Conservation (phyloP, 2,113 vertebrate genomes). For the Naja naja region DNA sequence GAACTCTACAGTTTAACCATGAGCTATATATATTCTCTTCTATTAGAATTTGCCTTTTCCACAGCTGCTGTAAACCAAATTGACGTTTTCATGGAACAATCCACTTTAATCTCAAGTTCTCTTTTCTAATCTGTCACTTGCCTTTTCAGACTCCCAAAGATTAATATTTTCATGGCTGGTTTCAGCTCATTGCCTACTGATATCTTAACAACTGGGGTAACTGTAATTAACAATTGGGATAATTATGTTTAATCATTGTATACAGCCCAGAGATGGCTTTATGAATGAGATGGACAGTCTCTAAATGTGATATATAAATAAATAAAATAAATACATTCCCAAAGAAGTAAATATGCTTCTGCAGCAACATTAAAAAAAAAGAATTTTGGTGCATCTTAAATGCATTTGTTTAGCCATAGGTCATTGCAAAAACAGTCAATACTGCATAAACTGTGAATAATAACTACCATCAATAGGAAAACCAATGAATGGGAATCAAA, state of each 20-base stretch:
- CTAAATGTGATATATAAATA: background rate
- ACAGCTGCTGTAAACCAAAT: background rate
- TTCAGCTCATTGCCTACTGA: background rate
- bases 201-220: background rate
- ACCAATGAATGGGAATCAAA: background rate
- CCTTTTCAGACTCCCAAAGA: background rate
- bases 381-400: background rate
- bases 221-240: background rate
- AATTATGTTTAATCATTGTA: background rate
- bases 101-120: background rate
- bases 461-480: background rate
- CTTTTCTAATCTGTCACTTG: background rate
- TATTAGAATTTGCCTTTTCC: background rate
- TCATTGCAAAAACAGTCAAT: background rate
- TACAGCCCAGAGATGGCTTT: background rate
- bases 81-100: background rate
- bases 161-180: background rate
- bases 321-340: background rate
- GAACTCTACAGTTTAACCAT: background rate
- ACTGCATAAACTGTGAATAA: background rate
- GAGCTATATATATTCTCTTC: background rate
- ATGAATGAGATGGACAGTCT: background rate
- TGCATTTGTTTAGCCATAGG: background rate
- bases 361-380: background rate
- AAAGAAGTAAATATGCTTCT: background rate